phyloP scores from a whole-genome alignment of 1,140 invertebrate species.

The Scaptomyza pallida region DNA sequence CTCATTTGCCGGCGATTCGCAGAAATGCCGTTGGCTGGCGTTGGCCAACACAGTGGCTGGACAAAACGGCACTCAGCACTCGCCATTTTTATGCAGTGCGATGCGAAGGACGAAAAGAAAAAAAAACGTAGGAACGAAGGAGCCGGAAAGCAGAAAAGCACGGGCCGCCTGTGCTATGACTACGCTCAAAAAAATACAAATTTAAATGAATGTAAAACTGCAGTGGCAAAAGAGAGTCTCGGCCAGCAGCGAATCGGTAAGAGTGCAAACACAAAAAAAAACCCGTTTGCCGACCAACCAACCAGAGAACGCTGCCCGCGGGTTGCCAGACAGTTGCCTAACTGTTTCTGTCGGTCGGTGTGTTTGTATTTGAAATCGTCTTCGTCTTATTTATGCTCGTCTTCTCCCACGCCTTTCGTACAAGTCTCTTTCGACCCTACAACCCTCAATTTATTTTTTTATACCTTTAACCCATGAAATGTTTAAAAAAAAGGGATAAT shows the following conservation, averaged over 20 bases:
- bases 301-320: constrained; percentile 57
- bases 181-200: constrained; percentile 9
- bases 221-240: constrained; percentile 28
- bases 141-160: constrained; percentile 4
- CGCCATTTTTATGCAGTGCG: constrained; percentile 47
- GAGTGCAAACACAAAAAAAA: constrained; percentile 53
- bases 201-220: constrained; percentile 52
- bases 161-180: constrained; percentile 12
- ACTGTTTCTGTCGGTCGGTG: constrained; percentile 1
- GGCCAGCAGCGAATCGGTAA: constrained; percentile 51
- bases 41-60: constrained; percentile 39
- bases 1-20: constrained; percentile 55
- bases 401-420: too few relatives aligned
- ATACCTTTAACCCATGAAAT: too few relatives aligned
- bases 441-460: too few relatives aligned
- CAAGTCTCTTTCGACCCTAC: too few relatives aligned
- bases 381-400: neutral
- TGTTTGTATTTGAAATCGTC: neutral
- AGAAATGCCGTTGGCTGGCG: constrained; percentile 54
- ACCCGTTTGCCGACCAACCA: constrained; percentile 58
- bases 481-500: constrained; percentile 18
- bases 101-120: constrained; percentile 6
- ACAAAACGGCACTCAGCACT: neutral
- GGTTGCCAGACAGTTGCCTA: neutral
- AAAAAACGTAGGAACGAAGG: constrained; percentile 9